Evolutionary conservation across 1,140 invertebrate species (phyloP).

Genomic region (Apis florea): DNA sequence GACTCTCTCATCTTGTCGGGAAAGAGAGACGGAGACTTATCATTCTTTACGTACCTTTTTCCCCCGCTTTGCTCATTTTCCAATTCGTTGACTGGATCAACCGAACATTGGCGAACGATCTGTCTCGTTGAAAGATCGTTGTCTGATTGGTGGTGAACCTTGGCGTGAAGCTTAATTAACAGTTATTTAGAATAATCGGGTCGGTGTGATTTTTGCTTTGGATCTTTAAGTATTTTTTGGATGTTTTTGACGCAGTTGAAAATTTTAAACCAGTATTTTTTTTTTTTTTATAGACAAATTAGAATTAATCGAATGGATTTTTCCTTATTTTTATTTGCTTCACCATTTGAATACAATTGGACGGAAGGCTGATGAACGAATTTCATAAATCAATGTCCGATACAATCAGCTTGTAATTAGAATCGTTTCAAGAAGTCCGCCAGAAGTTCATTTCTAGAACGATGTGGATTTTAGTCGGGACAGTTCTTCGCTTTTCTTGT

Average conservation of each 20-base stretch:
- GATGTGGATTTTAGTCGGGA: neutral
- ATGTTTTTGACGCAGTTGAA: too few relatives aligned
- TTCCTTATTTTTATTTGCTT: neutral
- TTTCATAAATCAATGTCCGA: neutral
- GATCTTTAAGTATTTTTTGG: too few relatives aligned
- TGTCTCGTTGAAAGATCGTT: neutral
- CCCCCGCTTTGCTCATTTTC: neutral
- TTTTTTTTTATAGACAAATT: too few relatives aligned
- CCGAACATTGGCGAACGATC: neutral
- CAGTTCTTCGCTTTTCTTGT: neutral
- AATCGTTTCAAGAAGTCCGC: neutral
- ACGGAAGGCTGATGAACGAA: neutral
- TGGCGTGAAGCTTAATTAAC: neutral
- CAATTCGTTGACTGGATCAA: neutral
- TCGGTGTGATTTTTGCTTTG: too few relatives aligned
- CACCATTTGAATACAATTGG: neutral
- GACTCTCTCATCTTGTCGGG: conserved; percentile 19
- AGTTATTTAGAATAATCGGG: too few relatives aligned
- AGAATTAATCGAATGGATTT: neutral
- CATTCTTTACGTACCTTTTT: conserved; percentile 35
- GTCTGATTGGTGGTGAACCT: neutral
- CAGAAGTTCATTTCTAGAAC: neutral
- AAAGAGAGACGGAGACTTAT: conserved; percentile 43
- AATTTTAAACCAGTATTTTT: too few relatives aligned
- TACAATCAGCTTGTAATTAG: neutral